phyloP scores from a whole-genome alignment of 2,888 invertebrate species.

The Trichopria drosophilae region DNA sequence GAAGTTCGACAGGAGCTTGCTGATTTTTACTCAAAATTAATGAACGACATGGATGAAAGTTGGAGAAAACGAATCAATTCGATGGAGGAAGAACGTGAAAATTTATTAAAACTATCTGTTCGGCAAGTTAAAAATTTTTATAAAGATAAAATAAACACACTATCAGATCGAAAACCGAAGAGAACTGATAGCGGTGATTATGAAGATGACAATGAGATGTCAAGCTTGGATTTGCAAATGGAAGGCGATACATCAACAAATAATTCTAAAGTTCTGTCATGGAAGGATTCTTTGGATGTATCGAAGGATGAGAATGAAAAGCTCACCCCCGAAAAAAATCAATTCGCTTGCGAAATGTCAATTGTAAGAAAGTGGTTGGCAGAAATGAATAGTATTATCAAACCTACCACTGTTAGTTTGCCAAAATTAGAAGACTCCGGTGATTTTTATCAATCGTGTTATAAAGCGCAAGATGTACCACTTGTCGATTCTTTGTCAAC shows the following conservation, averaged over 20 bases:
- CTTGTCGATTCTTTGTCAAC: no score
- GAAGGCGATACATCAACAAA: conserved; percentile 36
- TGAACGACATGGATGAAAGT: conserved; percentile 42
- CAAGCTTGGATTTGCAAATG: conserved; percentile 14
- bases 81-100: conserved; percentile 40
- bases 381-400: no score
- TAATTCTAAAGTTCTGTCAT: conserved; percentile 34
- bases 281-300: conserved; percentile 36
- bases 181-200: conserved; percentile 37
- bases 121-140: conserved; percentile 44
- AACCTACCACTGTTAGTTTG: no score
- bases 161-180: conserved; percentile 39
- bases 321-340: conserved; percentile 40
- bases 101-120: conserved; percentile 44
- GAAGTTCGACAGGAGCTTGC: conserved; percentile 46
- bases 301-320: conserved; percentile 37
- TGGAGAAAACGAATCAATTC: conserved; percentile 44
- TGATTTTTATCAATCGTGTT: no score
- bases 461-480: no score
- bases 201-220: conserved; percentile 30
- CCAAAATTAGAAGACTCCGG: no score
- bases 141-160: conserved; percentile 41
- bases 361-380: conserved; percentile 12
- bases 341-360: conserved; percentile 38
- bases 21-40: conserved; percentile 38